Base-by-base conservation (phyloP, 2,888 invertebrate species). In the Pseudococcus viburni region DNA sequence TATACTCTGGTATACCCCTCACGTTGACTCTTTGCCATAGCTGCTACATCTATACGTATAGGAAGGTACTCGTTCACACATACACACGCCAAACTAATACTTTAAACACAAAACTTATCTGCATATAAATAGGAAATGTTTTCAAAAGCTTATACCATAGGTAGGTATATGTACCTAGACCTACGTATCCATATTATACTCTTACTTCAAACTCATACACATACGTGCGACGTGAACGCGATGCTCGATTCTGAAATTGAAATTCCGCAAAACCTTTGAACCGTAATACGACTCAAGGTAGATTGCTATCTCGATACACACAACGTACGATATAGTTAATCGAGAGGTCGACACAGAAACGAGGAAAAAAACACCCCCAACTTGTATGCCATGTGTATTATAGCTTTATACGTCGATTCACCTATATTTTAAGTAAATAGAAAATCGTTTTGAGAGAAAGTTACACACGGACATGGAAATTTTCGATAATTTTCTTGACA, bases 111-210 rank as follows among this genome's bases (percentile, higher is more conserved):
- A 85, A 85, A 85, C 85, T 85, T 85, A 85, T 85, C 85, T 85
- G 85, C 85, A 85, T 85, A 85, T 85, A 85, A 85, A 85, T 85
- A 59, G 85, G 59, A 85, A 85, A 85, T 85, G 85, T 85, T 85
- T 85, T 85, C 85, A 59, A 85, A 83, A 83, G 80, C 80, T 83
- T 83, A 83, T 46, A 77, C 77, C 8, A 77, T 64, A 64, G 64
- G 39, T 83, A 83, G 17, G 80, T 42, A 83, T 83, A 83, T 64
- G 64, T 59, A 59, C 42, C 42, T 42, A 19, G 59, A 59, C n/a
- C 17, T 59, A 59, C 59, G 22, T 22, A 64, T 64, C 64, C 64
- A 64, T 64, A 64, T 64, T 64, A 64, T 64, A 64, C 22, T 19
- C 19, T 42, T 64, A 11, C 42, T 42, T 19, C 46, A 46, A 46